Percentiles rank a stretch among this genome's conserved stretches.
Evolutionary conservation across 2,888 invertebrate species (phyloP).

Genomic region (Dione vanillae): DNA sequence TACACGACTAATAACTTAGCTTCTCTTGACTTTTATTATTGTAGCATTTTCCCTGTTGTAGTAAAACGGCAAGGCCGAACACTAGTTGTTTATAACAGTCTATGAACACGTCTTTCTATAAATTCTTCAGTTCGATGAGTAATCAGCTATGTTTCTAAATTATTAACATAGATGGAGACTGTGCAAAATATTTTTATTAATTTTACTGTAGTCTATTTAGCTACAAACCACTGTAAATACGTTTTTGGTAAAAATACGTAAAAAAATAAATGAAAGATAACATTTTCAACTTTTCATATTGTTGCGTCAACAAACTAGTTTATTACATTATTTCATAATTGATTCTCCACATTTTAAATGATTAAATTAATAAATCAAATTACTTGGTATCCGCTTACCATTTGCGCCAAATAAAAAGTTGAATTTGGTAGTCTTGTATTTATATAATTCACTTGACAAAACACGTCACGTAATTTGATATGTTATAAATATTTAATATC

Average conservation of each 20-base stretch:
- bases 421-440: slow-evolving; percentile 9
- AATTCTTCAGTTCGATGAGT: slow-evolving; percentile 42
- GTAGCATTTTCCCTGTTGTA: slow-evolving; percentile 73
- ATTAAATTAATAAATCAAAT: slow-evolving; percentile 5
- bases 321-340: slow-evolving; percentile 3
- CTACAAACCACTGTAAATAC: no score
- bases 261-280: neutral
- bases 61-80: slow-evolving; percentile 69
- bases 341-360: neutral
- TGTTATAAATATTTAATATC: slow-evolving; percentile 14
- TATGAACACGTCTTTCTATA: slow-evolving; percentile 48
- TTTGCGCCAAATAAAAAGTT: slow-evolving; percentile 4
- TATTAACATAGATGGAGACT: neutral
- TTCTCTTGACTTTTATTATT: slow-evolving; percentile 74
- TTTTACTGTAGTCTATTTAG: no score
- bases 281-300: neutral
- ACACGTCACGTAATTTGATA: slow-evolving; percentile 13
- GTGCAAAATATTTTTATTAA: neutral
- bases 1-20: slow-evolving; percentile 66
- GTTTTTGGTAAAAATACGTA: no score
- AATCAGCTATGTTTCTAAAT: slow-evolving; percentile 23
- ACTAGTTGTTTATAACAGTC: slow-evolving; percentile 60
- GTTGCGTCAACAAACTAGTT: neutral
- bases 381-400: neutral
- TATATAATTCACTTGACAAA: slow-evolving; percentile 19